These are phyloP conservation scores for Lordiphosa andalusiaca DNA, from an alignment of 2,888 invertebrate species.

Conservation along the genomic window DNA sequence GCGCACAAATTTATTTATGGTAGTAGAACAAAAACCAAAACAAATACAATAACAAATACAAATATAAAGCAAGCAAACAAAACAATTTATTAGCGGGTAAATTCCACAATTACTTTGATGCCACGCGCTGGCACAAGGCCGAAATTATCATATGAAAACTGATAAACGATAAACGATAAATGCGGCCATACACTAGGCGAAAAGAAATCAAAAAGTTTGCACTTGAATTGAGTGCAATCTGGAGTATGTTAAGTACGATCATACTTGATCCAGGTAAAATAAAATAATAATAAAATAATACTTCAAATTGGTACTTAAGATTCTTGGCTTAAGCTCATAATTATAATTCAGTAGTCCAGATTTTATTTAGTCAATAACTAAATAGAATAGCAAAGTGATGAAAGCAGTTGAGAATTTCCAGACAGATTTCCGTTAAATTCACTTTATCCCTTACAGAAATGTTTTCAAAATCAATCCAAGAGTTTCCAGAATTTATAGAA, in stretches of 20 bases:
- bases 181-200: constrained; percentile 13
- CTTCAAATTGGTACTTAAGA: too few species aligned
- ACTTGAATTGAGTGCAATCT: constrained; percentile 61
- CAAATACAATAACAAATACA: constrained; percentile 21
- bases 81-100: constrained; percentile 41
- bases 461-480: too few species aligned
- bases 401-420: too few species aligned
- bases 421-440: too few species aligned
- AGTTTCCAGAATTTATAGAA: background rate
- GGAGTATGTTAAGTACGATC: too few species aligned
- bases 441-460: too few species aligned
- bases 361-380: too few species aligned
- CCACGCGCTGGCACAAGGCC: constrained; percentile 46
- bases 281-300: too few species aligned
- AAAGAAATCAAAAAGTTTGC: constrained; percentile 52
- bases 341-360: too few species aligned
- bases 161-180: constrained; percentile 40
- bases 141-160: constrained; percentile 44
- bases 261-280: too few species aligned
- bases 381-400: too few species aligned
- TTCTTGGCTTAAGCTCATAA: too few species aligned
- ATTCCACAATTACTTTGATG: constrained; percentile 46
- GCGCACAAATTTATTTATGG: constrained; percentile 25
- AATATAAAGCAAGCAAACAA: constrained; percentile 23
- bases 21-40: constrained; percentile 4